Base-by-base conservation (phyloP, 2,797 vertebrate genomes). In the Labroides dimidiatus region DNA sequence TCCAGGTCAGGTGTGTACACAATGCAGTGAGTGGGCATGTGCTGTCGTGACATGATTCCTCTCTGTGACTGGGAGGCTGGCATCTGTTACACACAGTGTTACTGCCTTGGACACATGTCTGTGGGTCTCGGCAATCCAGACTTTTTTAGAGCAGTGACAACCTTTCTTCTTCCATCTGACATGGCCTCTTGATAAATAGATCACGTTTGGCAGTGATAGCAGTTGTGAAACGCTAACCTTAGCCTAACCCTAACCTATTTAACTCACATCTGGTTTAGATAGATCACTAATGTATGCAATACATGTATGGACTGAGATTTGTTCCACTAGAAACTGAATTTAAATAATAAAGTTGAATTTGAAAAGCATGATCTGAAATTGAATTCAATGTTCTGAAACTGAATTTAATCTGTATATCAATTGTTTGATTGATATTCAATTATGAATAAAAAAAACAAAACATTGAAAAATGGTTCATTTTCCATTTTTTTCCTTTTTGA, bases 1-100 rank as follows among this genome's bases (percentile, higher is more conserved):
- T 91, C 83, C 87, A 87, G 89, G 89, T 93, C 91, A 93, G 90
- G 86, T 91, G 83, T 89, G 86, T 79, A 77, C 80, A 86, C 75
- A 79, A 55, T 80, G 83, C 72, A 71, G 59, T 24, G 80, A 82
- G 78, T 82, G 78, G 84, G 81, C 81, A 66, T 86, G 84, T 81
- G 76, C 77, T 70, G 69, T 72, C 78, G 75, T 77, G 88, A 82
- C 89, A 83, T 49, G 74, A 78, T 75, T 69, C 82, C 54, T 13
- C 69, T 66, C 76, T 65, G 72, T 82, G 84, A 80, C 85, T 64
- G 65, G 47, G 66, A 73, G 69, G 76, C 63, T 75, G 64, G 69
- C 67, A 79, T 84, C 73, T 61, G 66, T 77, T 85, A 72, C 77
- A 61, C 71, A 76, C 74, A 41, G 78, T 43, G 75, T 70, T 66